Evolutionary conservation across 1,140 invertebrate species (phyloP).

Genomic region (Drosophila tani): DNA sequence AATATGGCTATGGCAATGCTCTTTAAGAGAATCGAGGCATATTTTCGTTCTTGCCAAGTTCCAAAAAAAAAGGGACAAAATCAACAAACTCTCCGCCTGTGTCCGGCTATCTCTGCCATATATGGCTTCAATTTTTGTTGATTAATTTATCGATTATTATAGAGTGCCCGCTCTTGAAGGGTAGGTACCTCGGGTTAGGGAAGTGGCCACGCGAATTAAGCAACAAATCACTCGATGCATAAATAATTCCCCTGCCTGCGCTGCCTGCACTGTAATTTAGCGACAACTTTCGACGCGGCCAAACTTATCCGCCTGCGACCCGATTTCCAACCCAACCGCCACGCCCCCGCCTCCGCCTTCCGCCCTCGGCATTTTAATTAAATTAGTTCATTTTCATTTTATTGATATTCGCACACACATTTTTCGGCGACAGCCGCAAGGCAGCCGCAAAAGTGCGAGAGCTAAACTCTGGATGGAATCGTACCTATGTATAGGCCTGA

Average conservation of each 20-base stretch:
- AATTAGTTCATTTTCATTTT: slow-evolving; percentile 77
- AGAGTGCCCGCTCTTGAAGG: neutral
- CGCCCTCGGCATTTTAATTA: slow-evolving; percentile 59
- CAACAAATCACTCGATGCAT: slow-evolving; percentile 62
- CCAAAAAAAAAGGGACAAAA: accelerated
- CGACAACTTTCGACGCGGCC: slow-evolving; percentile 2
- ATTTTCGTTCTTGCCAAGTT: too few species aligned
- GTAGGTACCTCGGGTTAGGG: neutral
- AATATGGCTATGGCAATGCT: neutral
- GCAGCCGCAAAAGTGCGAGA: slow-evolving; percentile 17
- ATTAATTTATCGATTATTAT: neutral
- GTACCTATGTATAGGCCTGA: neutral
- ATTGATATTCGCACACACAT: slow-evolving; percentile 49
- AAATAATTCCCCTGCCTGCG: slow-evolving; percentile 39
- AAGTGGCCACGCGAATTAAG: slow-evolving; percentile 21
- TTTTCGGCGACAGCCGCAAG: slow-evolving; percentile 28
- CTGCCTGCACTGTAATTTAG: slow-evolving; percentile 6
- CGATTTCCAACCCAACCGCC: slow-evolving; percentile 22
- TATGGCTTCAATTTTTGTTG: neutral
- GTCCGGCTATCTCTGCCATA: too few species aligned
- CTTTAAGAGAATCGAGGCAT: neutral
- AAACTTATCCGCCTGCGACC: slow-evolving; percentile 14
- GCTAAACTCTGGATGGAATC: too few species aligned
- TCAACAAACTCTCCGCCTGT: neutral
- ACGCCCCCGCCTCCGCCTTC: neutral